Conservation (phyloP, 2,113 vertebrate species). For the Nothocercus nigrocapillus region DNA sequence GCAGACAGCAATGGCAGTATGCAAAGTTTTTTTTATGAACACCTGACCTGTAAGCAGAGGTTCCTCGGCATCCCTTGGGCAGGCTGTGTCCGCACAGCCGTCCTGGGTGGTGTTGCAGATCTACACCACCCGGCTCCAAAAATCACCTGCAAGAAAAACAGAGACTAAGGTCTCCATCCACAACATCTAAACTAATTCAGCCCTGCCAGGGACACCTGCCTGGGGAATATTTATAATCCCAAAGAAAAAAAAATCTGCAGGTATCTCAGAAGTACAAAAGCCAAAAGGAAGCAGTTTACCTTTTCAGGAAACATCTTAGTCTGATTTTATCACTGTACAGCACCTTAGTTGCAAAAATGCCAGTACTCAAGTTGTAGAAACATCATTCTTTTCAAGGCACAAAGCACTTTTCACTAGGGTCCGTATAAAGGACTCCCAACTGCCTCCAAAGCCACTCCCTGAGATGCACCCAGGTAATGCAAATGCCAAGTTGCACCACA, state of each 20-base stretch:
- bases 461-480: neutral
- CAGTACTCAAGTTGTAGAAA: neutral
- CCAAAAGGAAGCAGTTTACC: neutral
- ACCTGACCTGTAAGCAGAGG: neutral
- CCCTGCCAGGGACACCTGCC: neutral
- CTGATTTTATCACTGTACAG: neutral
- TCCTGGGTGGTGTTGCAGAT: neutral
- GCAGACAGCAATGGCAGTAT: neutral
- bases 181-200: neutral
- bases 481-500: neutral
- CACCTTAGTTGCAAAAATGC: neutral
- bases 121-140: neutral
- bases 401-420: neutral
- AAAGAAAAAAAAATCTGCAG: neutral
- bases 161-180: neutral
- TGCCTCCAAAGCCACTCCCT: fast-evolving
- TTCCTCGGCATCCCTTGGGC: neutral
- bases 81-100: neutral
- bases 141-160: neutral
- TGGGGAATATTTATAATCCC: neutral
- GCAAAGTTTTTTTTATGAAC: neutral
- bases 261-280: neutral
- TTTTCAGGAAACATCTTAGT: neutral
- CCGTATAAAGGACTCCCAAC: neutral
- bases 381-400: neutral